These are phyloP conservation scores for Argopecten irradians DNA, from an alignment of 1,140 invertebrate genomes.

Conservation along the genomic window DNA sequence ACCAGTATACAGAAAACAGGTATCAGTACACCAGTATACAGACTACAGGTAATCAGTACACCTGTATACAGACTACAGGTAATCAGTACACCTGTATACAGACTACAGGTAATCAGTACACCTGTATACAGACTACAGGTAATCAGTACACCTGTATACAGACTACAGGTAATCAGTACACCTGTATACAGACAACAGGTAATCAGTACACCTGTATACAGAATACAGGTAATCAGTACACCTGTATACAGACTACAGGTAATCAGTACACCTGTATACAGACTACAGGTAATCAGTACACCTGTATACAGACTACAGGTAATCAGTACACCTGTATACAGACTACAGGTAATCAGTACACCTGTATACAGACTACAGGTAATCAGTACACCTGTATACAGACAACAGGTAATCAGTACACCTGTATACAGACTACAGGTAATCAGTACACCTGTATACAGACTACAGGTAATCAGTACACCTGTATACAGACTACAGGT, in stretches of 20 bases:
- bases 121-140: neutral
- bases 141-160: neutral
- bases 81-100: neutral
- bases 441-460: too few species aligned
- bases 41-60: neutral
- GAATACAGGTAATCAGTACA: neutral
- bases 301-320: too few species aligned
- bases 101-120: neutral
- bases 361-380: neutral
- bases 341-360: neutral
- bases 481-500: neutral
- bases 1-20: neutral
- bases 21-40: neutral
- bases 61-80: neutral
- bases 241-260: neutral
- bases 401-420: neutral
- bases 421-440: neutral
- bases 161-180: neutral
- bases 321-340: too few species aligned
- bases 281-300: neutral
- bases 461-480: neutral
- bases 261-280: neutral
- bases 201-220: neutral
- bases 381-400: neutral
- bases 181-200: neutral